phyloP scores from a whole-genome alignment of 2,113 vertebrate species.

The Strigops habroptila region DNA sequence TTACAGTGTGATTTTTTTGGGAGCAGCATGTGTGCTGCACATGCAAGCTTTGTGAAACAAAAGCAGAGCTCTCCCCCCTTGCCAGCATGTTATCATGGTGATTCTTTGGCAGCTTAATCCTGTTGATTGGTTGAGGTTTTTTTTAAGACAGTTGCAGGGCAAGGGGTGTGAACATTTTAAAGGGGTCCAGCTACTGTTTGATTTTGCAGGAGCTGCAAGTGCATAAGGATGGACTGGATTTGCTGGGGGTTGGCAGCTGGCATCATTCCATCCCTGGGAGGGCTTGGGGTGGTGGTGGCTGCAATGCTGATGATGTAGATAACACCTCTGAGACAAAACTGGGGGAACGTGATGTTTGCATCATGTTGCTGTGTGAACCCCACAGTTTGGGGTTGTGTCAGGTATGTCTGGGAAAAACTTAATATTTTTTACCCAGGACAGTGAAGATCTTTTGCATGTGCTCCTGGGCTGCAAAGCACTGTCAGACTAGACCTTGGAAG shows the following conservation, averaged over 20 bases:
- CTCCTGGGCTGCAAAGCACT: background rate
- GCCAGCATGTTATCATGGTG: background rate
- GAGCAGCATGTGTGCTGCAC: rapidly evolving
- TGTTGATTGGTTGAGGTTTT: background rate
- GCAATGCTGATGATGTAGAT: background rate
- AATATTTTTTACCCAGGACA: background rate
- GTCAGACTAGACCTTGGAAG: background rate
- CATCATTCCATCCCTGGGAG: background rate
- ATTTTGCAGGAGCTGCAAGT: background rate
- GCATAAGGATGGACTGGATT: background rate
- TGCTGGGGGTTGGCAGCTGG: background rate
- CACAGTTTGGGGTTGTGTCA: background rate
- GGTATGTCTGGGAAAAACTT: background rate
- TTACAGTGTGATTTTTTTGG: background rate
- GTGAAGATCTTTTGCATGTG: background rate
- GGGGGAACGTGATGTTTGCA: background rate
- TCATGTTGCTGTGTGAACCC: background rate
- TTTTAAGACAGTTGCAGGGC: background rate
- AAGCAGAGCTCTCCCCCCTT: background rate
- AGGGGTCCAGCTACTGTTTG: background rate
- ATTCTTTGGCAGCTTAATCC: background rate
- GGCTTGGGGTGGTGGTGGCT: background rate
- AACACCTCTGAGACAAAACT: background rate
- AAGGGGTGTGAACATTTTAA: background rate
- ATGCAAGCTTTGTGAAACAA: background rate